Percentiles rank a stretch among this genome's conserved stretches.
phyloP scores from a whole-genome alignment of 1,140 invertebrate species.

The Zaprionus camerounensis region DNA sequence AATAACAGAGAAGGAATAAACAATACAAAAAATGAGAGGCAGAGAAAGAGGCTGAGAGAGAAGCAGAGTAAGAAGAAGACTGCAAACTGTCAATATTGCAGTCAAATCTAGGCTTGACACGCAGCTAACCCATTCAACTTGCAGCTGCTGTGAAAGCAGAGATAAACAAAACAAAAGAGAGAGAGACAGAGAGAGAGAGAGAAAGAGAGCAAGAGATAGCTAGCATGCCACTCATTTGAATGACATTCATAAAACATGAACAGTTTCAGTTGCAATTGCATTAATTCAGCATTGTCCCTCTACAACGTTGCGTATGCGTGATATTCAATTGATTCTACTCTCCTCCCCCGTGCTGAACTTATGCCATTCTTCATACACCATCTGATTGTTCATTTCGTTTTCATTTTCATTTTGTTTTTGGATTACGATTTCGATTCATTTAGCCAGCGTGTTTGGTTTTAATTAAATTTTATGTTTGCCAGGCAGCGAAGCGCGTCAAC shows the following conservation, averaged over 20 bases:
- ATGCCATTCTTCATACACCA: neutral
- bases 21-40: neutral
- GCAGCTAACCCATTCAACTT: conserved; percentile 2
- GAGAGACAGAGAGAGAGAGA: neutral
- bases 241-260: conserved; percentile 31
- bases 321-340: conserved; percentile 34
- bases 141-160: neutral
- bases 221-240: conserved; percentile 21
- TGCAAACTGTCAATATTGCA: conserved; percentile 5
- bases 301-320: conserved; percentile 57
- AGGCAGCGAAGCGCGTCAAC: conserved; percentile 4
- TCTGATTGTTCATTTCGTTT: conserved; percentile 27
- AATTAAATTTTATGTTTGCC: conserved; percentile 55
- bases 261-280: conserved; percentile 20
- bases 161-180: neutral
- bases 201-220: neutral
- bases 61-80: neutral
- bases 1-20: neutral
- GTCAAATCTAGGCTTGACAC: neutral
- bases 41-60: neutral
- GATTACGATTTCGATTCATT: conserved; percentile 20
- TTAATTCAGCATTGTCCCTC: conserved; percentile 21
- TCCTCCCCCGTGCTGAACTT: neutral
- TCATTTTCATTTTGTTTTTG: conserved; percentile 39
- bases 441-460: conserved; percentile 34